Percentiles rank a stretch among this genome's conserved stretches.
Conservation (phyloP, 2,113 vertebrate species). For the Oryzias celebensis region DNA sequence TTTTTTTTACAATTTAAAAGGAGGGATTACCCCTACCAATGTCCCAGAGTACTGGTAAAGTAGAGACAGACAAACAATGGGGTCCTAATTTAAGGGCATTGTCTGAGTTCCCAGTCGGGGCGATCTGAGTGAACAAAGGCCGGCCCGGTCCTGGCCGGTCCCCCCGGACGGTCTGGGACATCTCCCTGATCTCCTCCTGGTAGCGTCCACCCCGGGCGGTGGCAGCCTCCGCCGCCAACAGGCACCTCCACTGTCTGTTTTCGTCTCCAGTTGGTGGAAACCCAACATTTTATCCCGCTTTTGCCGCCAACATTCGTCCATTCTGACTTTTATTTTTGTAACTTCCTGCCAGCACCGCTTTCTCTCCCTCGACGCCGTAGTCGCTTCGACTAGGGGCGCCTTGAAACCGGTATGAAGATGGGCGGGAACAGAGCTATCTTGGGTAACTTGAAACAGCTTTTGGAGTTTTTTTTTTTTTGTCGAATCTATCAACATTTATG, state of each 20-base stretch:
- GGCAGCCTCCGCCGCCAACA: conserved; percentile 31
- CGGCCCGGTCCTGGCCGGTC: conserved; percentile 17
- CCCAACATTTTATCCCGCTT: background rate
- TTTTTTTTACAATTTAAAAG: background rate
- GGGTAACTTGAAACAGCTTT: conserved; percentile 75
- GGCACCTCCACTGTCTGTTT: conserved; percentile 24
- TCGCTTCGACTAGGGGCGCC: conserved; percentile 41
- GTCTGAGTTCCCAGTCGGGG: conserved; percentile 55
- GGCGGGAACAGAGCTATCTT: conserved; percentile 5
- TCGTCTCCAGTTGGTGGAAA: background rate
- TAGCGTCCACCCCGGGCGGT: conserved; percentile 43
- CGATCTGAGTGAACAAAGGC: conserved; percentile 57
- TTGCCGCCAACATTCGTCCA: background rate
- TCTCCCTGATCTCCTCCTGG: conserved; percentile 50
- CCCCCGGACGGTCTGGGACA: conserved; percentile 39
- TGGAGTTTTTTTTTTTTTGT: conserved; percentile 52
- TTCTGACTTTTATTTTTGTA: background rate
- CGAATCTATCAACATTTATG: conserved; percentile 67
- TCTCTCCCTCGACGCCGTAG: background rate
- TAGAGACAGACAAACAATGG: conserved; percentile 44
- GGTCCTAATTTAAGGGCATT: conserved; percentile 56
- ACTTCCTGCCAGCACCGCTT: background rate
- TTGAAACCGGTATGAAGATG: conserved; percentile 65
- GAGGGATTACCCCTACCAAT: too few species aligned
- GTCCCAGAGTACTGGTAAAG: too few species aligned